These are phyloP conservation scores for Ectropis crepuscularia DNA, from an alignment of 2,888 invertebrate species.

Conservation along the genomic window DNA sequence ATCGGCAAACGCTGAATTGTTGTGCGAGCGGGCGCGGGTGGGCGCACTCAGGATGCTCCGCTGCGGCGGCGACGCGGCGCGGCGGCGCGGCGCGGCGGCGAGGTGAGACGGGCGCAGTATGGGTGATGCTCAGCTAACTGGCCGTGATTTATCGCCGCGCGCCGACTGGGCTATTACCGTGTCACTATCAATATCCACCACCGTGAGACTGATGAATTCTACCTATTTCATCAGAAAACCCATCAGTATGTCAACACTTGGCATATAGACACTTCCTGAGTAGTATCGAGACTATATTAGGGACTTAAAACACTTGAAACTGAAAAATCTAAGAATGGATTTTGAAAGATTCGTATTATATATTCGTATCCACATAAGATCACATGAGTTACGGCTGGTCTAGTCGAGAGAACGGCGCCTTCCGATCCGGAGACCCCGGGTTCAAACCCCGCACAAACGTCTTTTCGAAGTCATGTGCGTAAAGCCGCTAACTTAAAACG, in stretches of 20 bases:
- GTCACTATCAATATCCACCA: conserved; percentile 76
- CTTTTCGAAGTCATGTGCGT: too few species aligned
- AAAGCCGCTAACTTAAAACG: too few species aligned
- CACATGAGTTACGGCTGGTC: too few species aligned
- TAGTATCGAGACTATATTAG: too few species aligned
- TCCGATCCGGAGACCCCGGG: too few species aligned
- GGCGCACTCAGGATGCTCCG: background rate
- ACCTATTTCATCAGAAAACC: conserved; percentile 40
- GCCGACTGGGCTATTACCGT: conserved; percentile 66
- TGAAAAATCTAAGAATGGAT: too few species aligned
- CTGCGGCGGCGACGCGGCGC: background rate
- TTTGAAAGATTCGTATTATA: too few species aligned
- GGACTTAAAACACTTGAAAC: too few species aligned
- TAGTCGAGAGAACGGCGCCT: too few species aligned
- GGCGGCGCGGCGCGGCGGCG: background rate
- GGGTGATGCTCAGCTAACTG: conserved; percentile 21
- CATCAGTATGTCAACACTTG: conserved; percentile 19
- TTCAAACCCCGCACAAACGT: too few species aligned
- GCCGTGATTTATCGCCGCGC: conserved; percentile 68
- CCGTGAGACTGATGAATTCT: conserved; percentile 61
- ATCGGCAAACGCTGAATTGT: conserved; percentile 34
- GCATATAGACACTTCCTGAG: too few species aligned
- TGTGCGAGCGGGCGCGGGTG: conserved; percentile 24
- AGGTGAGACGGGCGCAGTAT: conserved; percentile 11
- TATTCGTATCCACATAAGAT: too few species aligned